These are phyloP conservation scores for Zelostemma sp. DNA, from an alignment of 1,140 invertebrate genomes.

Conservation along the genomic window DNA sequence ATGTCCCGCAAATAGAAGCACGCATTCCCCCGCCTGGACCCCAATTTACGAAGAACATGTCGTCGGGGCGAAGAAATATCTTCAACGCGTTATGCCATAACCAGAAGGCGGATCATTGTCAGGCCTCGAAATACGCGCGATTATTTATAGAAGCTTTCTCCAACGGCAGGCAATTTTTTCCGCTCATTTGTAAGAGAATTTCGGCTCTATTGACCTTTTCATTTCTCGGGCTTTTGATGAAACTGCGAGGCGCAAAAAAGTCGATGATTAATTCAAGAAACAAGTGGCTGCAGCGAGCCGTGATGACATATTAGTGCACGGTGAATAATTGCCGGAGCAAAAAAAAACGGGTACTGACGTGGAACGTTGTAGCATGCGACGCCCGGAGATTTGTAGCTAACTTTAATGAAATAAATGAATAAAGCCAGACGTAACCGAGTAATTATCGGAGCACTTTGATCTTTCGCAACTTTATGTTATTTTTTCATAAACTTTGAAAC, in stretches of 20 bases:
- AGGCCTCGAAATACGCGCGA: conserved; percentile 3
- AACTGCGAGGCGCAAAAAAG: neutral
- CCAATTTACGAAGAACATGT: conserved; percentile 32
- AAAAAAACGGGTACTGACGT: neutral
- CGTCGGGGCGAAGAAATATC: conserved; percentile 4
- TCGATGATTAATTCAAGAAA: conserved; percentile 1
- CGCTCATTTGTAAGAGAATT: conserved; percentile 13
- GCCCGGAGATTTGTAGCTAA: neutral
- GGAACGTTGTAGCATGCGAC: neutral
- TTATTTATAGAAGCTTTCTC: conserved; percentile 35
- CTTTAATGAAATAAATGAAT: neutral
- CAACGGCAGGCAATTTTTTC: conserved; percentile 11
- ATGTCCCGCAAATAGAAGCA: conserved; percentile 36
- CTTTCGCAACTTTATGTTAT: conserved; percentile 10
- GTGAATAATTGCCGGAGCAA: neutral
- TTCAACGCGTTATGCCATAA: conserved; percentile 4
- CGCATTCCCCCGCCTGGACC: neutral
- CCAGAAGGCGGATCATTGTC: conserved; percentile 1
- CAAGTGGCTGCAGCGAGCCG: neutral
- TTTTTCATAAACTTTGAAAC: neutral
- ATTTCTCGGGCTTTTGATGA: neutral
- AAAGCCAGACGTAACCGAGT: neutral
- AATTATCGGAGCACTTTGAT: neutral
- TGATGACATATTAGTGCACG: neutral
- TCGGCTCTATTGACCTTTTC: conserved; percentile 20